Evolutionary conservation across 2,113 vertebrate species (phyloP), one percentile per base, ranked within the genome.

Genomic region (Sitta europaea): DNA sequence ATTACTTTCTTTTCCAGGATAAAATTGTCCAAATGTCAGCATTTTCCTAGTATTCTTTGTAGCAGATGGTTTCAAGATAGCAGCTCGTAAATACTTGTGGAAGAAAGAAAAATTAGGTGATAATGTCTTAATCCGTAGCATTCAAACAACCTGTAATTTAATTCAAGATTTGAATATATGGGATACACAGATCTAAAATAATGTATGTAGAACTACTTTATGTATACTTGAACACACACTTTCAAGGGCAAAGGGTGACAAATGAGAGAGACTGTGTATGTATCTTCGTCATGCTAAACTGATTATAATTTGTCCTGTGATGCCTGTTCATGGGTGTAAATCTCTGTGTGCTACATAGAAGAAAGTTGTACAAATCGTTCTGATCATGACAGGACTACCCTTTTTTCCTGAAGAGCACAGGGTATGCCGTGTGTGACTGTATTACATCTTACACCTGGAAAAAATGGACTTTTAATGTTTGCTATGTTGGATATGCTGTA

Each of bases 191-290:
- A 47, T 67, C 29, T 65, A n/a, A 40, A 82, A 51, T 25, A 85
- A 15, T 1, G 1, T 42, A 15, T 3, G 0, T 51, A 1, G 17
- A 43, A 71, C 12, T 59, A 38, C 22, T 78, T 45, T 58, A 12
- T 22, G 3, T 47, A 2, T 73, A 25, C 12, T 47, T 29, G 4
- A 28, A 35, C 43, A 22, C 9, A 11, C 5, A 12, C 6, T 66
- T 73, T 47, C 25, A 62, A 78, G 35, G 74, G 19, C 48, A 65
- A 38, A 59, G 31, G 22, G 21, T 76, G 66, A 51, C 25, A 92
- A 67, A 58, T 74, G 27, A 35, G 33, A 53, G 25, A 89, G 66
- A 58, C 5, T 22, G 8, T 17, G 15, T 21, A 1, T 58, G n/a
- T 88, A 83, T 67, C 36, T 61, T 80, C 10, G 4, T 86, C 33